phyloP scores from a whole-genome alignment of 2,888 invertebrate genomes.

The Dasysyrphus tricinctus region DNA sequence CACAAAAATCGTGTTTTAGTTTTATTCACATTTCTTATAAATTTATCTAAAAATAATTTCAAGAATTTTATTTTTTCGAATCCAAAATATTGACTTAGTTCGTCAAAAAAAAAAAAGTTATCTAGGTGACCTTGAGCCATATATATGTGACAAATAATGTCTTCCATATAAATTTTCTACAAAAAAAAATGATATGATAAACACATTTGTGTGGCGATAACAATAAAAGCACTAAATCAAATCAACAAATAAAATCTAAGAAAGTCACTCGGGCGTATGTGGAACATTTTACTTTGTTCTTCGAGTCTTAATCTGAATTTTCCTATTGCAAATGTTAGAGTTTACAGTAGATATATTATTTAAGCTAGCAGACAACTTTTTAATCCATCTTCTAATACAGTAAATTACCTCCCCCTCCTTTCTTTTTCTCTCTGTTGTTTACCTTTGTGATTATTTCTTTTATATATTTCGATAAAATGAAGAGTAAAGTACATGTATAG shows the following conservation, averaged over 20 bases:
- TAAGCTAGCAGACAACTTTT: not conserved
- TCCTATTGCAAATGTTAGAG: not conserved
- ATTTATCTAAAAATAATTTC: not conserved
- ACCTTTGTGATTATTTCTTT: not conserved
- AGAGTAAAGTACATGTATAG: not conserved
- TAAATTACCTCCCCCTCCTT: not conserved
- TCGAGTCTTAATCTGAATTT: not conserved
- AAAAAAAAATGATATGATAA: not conserved
- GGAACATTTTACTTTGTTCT: not conserved
- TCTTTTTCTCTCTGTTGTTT: not conserved
- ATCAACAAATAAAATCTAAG: slow-evolving; percentile 2
- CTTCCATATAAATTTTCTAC: not conserved
- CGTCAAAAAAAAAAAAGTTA: not conserved
- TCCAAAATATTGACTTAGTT: not conserved
- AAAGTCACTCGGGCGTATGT: slow-evolving; percentile 29
- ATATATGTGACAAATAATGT: not conserved
- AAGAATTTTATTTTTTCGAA: not conserved
- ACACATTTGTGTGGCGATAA: not conserved
- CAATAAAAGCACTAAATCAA: not conserved
- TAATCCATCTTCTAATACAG: not conserved
- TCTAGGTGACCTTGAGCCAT: slow-evolving; percentile 16
- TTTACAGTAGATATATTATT: not conserved
- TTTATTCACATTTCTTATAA: not conserved
- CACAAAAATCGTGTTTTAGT: not conserved
- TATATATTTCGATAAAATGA: not conserved